Evolutionary conservation across 1,140 invertebrate species (phyloP).

Genomic region (Aporrectodea caliginosa): DNA sequence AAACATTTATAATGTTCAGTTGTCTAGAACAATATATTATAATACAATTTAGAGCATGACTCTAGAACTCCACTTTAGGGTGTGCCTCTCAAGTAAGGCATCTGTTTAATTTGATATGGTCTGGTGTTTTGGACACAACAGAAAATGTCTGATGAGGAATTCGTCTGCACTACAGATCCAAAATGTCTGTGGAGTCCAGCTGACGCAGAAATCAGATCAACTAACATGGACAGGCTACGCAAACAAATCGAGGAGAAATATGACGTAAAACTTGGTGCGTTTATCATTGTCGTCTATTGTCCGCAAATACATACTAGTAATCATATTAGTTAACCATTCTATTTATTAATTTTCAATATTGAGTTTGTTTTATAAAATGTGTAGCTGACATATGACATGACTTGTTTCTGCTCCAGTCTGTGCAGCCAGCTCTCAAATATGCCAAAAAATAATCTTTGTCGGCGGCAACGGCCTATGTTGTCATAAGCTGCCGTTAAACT

Average conservation of each 20-base stretch:
- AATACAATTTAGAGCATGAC: too few species aligned
- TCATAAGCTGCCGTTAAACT: too few species aligned
- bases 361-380: not conserved
- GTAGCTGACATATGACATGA: not conserved
- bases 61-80: too few species aligned
- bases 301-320: not conserved
- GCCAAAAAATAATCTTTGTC: too few species aligned
- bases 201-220: not conserved
- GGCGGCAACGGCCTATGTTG: too few species aligned
- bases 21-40: too few species aligned
- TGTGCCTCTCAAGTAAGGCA: too few species aligned
- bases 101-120: too few species aligned
- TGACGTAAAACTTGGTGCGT: not conserved
- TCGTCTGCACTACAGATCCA: not conserved
- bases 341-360: not conserved
- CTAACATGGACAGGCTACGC: not conserved
- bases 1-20: too few species aligned
- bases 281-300: not conserved
- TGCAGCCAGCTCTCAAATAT: too few species aligned
- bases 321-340: not conserved
- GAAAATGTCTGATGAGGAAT: not conserved
- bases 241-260: not conserved
- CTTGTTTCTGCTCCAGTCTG: not conserved
- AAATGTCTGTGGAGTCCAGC: not conserved
- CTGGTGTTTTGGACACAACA: too few species aligned